These are phyloP conservation scores for Trachelus troglodyta DNA, from an alignment of 2,888 invertebrate genomes.

Conservation along the genomic window DNA sequence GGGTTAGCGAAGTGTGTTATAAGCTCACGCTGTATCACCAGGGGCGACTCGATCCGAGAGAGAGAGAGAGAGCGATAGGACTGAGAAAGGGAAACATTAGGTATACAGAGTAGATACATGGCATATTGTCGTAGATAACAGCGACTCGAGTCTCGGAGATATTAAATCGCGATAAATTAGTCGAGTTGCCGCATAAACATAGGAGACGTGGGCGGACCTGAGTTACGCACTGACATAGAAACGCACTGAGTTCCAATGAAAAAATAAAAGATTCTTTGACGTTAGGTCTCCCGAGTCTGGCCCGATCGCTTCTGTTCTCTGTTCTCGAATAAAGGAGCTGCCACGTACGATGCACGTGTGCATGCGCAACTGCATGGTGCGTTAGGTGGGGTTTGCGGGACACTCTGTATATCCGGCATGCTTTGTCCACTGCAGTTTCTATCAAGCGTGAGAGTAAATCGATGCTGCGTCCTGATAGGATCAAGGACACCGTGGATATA, in stretches of 20 bases:
- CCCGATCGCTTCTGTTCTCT: not conserved
- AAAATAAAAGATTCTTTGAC: not conserved
- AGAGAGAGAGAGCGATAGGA: not conserved
- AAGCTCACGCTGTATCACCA: slow-evolving; percentile 30
- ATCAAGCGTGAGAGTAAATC: not conserved
- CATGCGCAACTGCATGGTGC: not conserved
- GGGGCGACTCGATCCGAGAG: not conserved
- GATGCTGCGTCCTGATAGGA: not conserved
- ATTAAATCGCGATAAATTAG: slow-evolving; percentile 52
- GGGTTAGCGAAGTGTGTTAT: slow-evolving; percentile 28
- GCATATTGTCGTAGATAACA: slow-evolving; percentile 19
- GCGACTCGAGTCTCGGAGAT: slow-evolving; percentile 42
- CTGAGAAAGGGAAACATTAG: not conserved
- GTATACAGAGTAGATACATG: not conserved
- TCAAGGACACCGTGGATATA: slow-evolving; percentile 11
- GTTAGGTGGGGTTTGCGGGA: not conserved
- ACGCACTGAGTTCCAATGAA: slow-evolving; percentile 33
- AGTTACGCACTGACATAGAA: slow-evolving; percentile 37
- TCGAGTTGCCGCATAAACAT: slow-evolving; percentile 44
- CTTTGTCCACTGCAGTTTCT: not conserved
- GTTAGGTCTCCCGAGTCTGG: too few relatives aligned
- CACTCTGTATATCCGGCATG: not conserved
- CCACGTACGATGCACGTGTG: not conserved
- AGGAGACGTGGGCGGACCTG: slow-evolving; percentile 46
- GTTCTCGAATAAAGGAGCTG: not conserved